These are phyloP conservation scores for Idris sp. DNA, from an alignment of 1,140 invertebrate genomes.

Conservation along the genomic window DNA sequence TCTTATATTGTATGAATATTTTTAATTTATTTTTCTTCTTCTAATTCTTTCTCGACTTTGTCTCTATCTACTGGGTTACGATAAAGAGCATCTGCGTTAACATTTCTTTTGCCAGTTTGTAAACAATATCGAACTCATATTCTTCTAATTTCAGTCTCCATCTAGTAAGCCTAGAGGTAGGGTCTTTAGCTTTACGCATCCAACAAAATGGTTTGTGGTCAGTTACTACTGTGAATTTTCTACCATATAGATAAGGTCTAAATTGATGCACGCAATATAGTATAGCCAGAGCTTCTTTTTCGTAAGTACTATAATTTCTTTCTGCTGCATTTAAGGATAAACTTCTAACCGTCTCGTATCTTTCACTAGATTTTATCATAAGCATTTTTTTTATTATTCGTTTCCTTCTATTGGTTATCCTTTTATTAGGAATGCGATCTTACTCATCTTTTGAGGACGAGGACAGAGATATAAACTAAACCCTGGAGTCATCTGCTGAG, in stretches of 20 bases:
- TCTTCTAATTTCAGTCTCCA: background rate
- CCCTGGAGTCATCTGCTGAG: too few relatives aligned
- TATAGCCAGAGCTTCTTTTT: background rate
- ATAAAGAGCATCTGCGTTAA: background rate
- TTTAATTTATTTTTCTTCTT: too few relatives aligned
- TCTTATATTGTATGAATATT: too few relatives aligned
- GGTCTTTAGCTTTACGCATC: background rate
- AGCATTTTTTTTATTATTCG: background rate
- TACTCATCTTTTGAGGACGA: too few relatives aligned
- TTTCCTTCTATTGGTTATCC: background rate
- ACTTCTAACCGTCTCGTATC: background rate
- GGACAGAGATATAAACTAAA: too few relatives aligned
- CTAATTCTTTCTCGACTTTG: too few relatives aligned
- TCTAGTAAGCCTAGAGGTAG: background rate
- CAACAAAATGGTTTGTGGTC: background rate
- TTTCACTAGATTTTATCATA: background rate
- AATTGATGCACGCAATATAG: background rate
- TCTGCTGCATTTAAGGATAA: background rate
- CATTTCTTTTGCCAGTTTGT: background rate
- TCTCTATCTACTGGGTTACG: background rate
- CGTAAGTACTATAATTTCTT: background rate
- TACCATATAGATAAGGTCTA: background rate
- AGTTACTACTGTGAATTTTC: background rate
- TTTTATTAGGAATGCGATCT: too few relatives aligned
- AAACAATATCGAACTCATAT: background rate